A percentile compares a stretch with the other conserved stretches of the same genome.
Conservation (phyloP, 2,888 invertebrate species). For the Pyrrhia umbra region DNA sequence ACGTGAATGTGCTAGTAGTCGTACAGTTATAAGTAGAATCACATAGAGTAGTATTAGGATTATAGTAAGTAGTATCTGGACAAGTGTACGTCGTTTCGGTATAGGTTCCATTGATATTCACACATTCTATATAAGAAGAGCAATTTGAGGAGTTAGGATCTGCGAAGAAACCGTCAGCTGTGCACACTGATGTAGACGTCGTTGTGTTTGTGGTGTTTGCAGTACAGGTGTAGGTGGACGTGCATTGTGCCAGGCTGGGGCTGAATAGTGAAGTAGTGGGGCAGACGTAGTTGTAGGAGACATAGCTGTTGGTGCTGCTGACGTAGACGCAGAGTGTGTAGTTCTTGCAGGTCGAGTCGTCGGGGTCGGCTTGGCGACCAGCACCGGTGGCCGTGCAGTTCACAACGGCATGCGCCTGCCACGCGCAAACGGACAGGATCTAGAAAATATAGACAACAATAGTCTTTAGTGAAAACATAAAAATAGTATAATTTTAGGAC, state of each 20-base stretch:
- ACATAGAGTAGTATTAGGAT: constrained; percentile 80
- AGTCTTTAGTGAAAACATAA: no score
- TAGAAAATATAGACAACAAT: constrained; percentile 30
- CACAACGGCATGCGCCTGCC: constrained; percentile 72
- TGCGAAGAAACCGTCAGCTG: constrained; percentile 53
- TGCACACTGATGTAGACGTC: constrained; percentile 26
- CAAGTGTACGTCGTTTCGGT: constrained; percentile 74
- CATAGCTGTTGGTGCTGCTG: constrained; percentile 65
- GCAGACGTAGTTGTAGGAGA: constrained; percentile 81
- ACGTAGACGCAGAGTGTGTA: constrained; percentile 81
- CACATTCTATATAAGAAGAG: constrained; percentile 78
- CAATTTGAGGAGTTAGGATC: constrained; percentile 78
- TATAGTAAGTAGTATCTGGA: constrained; percentile 73
- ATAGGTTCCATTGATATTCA: constrained; percentile 72
- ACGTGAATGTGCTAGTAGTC: constrained; percentile 69
- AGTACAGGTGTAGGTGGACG: constrained; percentile 31
- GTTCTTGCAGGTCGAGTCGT: constrained; percentile 81
- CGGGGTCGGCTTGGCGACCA: constrained; percentile 79
- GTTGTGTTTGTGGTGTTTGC: constrained; percentile 20
- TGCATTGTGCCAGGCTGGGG: constrained; percentile 34
- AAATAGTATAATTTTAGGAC: no score
- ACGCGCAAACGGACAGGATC: constrained; percentile 62
- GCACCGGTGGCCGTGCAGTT: constrained; percentile 75
- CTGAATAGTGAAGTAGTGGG: constrained; percentile 74
- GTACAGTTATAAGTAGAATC: constrained; percentile 77